A percentile compares a stretch with the other conserved stretches of the same genome.
These are phyloP conservation scores for Drosophila serrata DNA, from an alignment of 1,140 invertebrate species.

Conservation along the genomic window DNA sequence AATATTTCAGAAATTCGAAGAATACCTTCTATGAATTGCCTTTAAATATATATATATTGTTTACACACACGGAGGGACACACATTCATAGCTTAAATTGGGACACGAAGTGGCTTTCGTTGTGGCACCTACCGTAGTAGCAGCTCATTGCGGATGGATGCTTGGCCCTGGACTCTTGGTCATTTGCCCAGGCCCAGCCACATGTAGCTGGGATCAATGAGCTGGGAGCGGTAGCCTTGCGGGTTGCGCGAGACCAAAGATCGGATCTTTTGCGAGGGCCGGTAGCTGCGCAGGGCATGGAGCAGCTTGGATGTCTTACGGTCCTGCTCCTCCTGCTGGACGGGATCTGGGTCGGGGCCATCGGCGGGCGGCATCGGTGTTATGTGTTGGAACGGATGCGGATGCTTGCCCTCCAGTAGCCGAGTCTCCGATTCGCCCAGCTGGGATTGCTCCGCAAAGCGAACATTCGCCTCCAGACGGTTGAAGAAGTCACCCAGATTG, in stretches of 20 bases:
- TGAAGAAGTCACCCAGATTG: constrained; percentile 81
- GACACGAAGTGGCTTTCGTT: constrained; percentile 44
- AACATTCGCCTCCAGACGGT: constrained; percentile 75
- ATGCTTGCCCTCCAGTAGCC: constrained; percentile 73
- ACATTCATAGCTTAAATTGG: constrained; percentile 7
- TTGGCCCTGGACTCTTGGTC: constrained; percentile 45
- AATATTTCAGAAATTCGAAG: neutral
- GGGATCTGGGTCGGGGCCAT: constrained; percentile 23
- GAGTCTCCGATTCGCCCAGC: constrained; percentile 53
- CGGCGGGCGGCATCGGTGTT: constrained; percentile 6
- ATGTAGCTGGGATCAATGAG: constrained; percentile 83
- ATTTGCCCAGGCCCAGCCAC: constrained; percentile 85
- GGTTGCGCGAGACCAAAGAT: constrained; percentile 77
- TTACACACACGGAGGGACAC: constrained; percentile 24
- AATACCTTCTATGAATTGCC: constrained; percentile 10
- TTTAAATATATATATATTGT: constrained; percentile 38
- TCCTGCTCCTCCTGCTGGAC: constrained; percentile 40
- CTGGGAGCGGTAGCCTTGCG: constrained; percentile 80
- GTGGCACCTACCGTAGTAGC: constrained; percentile 6
- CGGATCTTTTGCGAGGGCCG: constrained; percentile 81
- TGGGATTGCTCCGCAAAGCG: constrained; percentile 72
- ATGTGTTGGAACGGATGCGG: constrained; percentile 40
- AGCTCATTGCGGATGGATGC: constrained; percentile 2
- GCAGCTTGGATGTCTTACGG: constrained; percentile 41
- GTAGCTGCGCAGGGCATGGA: constrained; percentile 68